These are phyloP conservation scores for Eupithecia subfuscata DNA, from an alignment of 2,888 invertebrate genomes.

Conservation along the genomic window DNA sequence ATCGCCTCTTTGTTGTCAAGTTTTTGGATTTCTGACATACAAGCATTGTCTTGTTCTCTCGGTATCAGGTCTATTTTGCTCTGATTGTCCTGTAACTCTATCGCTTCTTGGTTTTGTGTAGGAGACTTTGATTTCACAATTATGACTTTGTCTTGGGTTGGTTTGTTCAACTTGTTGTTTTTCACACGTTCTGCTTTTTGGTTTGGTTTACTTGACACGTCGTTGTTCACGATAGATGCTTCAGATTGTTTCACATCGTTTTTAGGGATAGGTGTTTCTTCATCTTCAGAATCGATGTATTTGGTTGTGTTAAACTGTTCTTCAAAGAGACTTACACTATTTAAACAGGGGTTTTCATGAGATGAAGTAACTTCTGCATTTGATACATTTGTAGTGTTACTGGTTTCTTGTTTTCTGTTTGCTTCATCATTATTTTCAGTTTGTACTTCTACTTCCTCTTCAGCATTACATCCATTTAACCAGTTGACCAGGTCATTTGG, in stretches of 20 bases:
- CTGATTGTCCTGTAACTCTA: neutral
- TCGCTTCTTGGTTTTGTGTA: neutral
- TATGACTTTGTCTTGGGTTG: neutral
- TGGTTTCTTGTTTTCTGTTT: slow-evolving; percentile 1
- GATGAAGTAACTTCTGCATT: slow-evolving; percentile 5
- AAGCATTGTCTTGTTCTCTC: neutral
- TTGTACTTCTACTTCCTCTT: slow-evolving; percentile 9
- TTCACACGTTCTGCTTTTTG: neutral
- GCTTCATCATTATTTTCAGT: slow-evolving; percentile 6
- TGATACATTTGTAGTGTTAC: neutral
- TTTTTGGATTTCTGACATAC: neutral
- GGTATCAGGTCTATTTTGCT: neutral
- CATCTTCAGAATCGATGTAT: slow-evolving; percentile 60
- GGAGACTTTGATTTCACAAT: neutral
- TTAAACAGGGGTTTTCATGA: slow-evolving; percentile 63
- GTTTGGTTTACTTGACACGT: neutral
- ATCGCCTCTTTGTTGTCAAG: neutral
- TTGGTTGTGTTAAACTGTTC: slow-evolving; percentile 60
- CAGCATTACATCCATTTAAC: slow-evolving; percentile 17
- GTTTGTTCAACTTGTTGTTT: neutral
- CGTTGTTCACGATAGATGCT: slow-evolving; percentile 3
- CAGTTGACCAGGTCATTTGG: slow-evolving; percentile 19
- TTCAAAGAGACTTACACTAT: slow-evolving; percentile 68
- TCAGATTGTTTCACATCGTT: slow-evolving; percentile 21
- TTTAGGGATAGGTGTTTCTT: slow-evolving; percentile 36